These are phyloP conservation scores for Philotrypesis tridentata DNA, from an alignment of 1,140 invertebrate genomes.

Conservation along the genomic window DNA sequence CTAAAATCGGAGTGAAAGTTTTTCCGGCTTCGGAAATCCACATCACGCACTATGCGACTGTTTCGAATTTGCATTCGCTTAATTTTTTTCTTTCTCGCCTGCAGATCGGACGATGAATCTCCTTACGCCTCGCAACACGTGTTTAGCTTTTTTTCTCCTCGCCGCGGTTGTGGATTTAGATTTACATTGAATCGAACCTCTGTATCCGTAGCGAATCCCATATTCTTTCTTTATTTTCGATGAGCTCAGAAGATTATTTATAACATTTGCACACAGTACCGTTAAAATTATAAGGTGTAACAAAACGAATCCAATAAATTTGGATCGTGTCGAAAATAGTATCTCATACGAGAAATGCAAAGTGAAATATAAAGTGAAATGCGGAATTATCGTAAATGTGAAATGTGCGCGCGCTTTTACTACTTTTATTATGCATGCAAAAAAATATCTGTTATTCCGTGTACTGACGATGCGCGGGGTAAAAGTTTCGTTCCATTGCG, in stretches of 20 bases:
- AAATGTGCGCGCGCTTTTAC: background rate
- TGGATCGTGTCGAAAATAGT: background rate
- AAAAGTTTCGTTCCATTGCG: no score
- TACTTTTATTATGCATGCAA: background rate
- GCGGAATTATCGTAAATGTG: background rate
- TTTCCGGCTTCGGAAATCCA: background rate
- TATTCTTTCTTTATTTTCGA: no score
- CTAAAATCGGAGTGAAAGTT: constrained; percentile 11
- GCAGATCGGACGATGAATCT: background rate
- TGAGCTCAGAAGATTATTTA: no score
- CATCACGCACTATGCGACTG: background rate
- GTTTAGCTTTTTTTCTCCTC: background rate
- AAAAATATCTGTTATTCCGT: background rate
- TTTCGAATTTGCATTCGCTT: background rate
- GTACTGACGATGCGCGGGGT: no score
- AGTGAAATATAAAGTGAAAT: background rate
- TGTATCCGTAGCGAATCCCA: background rate
- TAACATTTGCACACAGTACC: no score
- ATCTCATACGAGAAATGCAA: background rate
- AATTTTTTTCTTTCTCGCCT: background rate
- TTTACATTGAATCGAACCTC: no score
- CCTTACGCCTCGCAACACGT: background rate
- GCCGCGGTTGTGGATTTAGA: background rate
- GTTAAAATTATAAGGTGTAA: no score
- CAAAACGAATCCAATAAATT: background rate